Evolutionary conservation across 2,797 vertebrate genomes (phyloP).

Genomic region (Merluccius polli): DNA sequence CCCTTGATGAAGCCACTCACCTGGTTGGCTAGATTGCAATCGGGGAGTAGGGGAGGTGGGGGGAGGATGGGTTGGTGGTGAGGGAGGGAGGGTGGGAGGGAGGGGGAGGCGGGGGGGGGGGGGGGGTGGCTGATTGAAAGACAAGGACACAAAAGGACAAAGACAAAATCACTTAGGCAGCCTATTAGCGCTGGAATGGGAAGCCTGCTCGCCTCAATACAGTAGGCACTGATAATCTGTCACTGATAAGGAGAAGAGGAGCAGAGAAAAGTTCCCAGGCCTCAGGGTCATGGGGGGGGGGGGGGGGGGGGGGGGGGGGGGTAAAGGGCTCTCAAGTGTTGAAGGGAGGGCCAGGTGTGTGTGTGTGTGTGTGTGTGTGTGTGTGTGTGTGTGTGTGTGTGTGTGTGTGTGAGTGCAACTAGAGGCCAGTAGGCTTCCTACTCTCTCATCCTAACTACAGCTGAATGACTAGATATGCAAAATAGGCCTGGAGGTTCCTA

Average conservation of each 20-base stretch:
- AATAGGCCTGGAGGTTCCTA: too few relatives aligned
- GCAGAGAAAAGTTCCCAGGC: conserved; percentile 34
- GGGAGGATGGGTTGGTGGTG: too few relatives aligned
- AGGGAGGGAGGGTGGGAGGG: too few relatives aligned
- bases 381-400: conserved; percentile 11
- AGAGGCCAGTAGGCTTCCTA: too few relatives aligned
- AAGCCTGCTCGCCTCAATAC: conserved; percentile 49
- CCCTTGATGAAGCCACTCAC: conserved; percentile 65
- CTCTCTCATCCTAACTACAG: too few relatives aligned
- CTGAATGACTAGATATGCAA: too few relatives aligned
- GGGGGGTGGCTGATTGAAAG: conserved; percentile 58
- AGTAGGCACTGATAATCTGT: conserved; percentile 58
- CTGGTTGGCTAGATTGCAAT: conserved; percentile 71
- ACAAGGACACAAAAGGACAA: conserved; percentile 73
- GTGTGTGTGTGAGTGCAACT: background rate
- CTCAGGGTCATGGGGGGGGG: conserved; percentile 40
- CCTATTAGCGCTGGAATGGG: conserved; percentile 55
- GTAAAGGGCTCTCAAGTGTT: too few relatives aligned
- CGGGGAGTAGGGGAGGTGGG: conserved; percentile 28
- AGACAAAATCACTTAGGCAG: conserved; percentile 68
- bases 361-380: conserved; percentile 18
- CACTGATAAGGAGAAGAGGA: conserved; percentile 51
- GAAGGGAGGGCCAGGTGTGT: background rate
- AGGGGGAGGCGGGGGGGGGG: conserved; percentile 6
- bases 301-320: background rate